Conservation (phyloP, 1,140 invertebrate species). For the Drosophila ambigua region DNA sequence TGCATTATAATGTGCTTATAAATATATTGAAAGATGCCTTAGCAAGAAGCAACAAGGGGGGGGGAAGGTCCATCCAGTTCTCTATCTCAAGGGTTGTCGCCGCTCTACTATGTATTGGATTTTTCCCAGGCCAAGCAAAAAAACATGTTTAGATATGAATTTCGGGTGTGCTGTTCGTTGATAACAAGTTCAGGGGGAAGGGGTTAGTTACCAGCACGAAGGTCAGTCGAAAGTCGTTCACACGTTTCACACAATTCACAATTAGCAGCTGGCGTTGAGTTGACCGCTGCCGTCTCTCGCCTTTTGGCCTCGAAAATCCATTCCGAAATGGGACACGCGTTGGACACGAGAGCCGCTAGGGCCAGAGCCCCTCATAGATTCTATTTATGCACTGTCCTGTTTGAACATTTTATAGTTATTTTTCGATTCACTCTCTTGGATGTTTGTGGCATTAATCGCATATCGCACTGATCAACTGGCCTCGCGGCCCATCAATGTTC, state of each 20-base stretch:
- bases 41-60: constrained; percentile 1
- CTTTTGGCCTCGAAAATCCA: not conserved
- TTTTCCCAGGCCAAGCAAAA: constrained; percentile 49
- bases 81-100: constrained; percentile 63
- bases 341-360: constrained; percentile 16
- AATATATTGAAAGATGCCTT: constrained; percentile 60
- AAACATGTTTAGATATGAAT: constrained; percentile 70
- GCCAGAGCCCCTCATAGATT: constrained; percentile 9
- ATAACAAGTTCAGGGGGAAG: constrained; percentile 63
- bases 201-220: constrained; percentile 33
- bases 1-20: constrained; percentile 81
- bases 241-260: constrained; percentile 67
- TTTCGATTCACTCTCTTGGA: constrained; percentile 5
- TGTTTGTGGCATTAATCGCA: constrained; percentile 57
- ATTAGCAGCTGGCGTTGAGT: constrained; percentile 74
- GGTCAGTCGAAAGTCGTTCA: constrained; percentile 74
- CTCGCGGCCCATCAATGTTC: constrained; percentile 54
- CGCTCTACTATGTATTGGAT: constrained; percentile 4
- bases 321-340: constrained; percentile 69
- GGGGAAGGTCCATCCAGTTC: constrained; percentile 33
- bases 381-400: constrained; percentile 49
- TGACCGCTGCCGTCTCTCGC: constrained; percentile 15
- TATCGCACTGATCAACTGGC: constrained; percentile 63
- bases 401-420: constrained; percentile 66
- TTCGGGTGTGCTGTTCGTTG: constrained; percentile 44